phyloP scores from a whole-genome alignment of 2,113 vertebrate genomes.

The Dromas ardeola region DNA sequence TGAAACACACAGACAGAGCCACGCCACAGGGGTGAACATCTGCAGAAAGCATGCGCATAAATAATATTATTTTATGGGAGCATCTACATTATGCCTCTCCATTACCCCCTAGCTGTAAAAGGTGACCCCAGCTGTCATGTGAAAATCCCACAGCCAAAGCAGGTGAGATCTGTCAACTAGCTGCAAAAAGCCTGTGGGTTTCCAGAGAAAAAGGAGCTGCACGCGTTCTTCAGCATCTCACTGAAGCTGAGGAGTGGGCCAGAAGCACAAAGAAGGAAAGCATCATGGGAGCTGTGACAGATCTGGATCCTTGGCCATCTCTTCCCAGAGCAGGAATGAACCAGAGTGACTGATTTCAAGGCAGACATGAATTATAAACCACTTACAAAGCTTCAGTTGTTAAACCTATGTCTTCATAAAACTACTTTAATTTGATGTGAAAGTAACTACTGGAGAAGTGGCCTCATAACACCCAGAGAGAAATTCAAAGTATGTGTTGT shows the following conservation, averaged over 20 bases:
- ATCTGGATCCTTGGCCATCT: background rate
- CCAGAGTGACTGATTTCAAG: background rate
- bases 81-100: background rate
- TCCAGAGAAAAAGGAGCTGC: background rate
- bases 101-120: background rate
- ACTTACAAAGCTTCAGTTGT: background rate
- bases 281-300: background rate
- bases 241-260: background rate
- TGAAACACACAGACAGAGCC: background rate
- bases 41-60: background rate
- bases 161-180: background rate
- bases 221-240: background rate
- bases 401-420: background rate
- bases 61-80: background rate
- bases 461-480: background rate
- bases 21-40: background rate
- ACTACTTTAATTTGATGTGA: background rate
- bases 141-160: background rate
- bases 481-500: slow-evolving; percentile 5
- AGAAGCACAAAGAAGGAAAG: background rate
- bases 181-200: background rate
- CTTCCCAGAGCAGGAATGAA: background rate
- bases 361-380: background rate
- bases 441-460: background rate
- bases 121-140: background rate